Percentiles rank a stretch among this genome's conserved stretches.
phyloP scores from a whole-genome alignment of 2,888 invertebrate species.

The Criorhina ranunculi region DNA sequence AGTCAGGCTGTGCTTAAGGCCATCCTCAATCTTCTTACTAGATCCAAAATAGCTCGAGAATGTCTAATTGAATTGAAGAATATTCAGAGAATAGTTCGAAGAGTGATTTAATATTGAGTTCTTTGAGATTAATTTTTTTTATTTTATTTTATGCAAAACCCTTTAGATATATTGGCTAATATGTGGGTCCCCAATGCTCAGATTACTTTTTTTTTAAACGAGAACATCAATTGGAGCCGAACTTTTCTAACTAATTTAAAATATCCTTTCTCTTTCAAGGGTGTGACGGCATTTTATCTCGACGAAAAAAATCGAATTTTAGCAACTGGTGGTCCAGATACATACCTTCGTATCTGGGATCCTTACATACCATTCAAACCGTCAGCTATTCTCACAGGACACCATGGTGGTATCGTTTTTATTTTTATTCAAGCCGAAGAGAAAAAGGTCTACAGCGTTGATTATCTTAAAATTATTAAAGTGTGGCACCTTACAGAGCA shows the following conservation, averaged over 20 bases:
- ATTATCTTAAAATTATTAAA: constrained; percentile 89
- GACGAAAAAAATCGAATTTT: constrained; percentile 87
- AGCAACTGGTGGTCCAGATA: constrained; percentile 91
- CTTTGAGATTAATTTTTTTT: too few relatives aligned
- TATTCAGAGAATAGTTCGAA: too few relatives aligned
- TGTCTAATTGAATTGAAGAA: too few relatives aligned
- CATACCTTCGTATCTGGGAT: constrained; percentile 91
- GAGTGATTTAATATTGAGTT: too few relatives aligned
- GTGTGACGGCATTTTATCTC: constrained; percentile 88
- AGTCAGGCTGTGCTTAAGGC: too few relatives aligned
- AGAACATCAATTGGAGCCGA: too few relatives aligned
- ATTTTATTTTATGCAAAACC: too few relatives aligned
- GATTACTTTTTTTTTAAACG: too few relatives aligned
- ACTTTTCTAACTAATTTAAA: neutral
- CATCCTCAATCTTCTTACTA: too few relatives aligned
- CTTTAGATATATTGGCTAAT: too few relatives aligned
- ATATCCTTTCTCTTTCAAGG: constrained; percentile 82
- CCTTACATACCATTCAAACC: constrained; percentile 90
- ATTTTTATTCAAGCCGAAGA: constrained; percentile 89
- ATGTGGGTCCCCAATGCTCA: too few relatives aligned
- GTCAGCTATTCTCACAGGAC: constrained; percentile 88
- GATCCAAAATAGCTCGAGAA: too few relatives aligned
- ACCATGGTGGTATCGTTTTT: constrained; percentile 88
- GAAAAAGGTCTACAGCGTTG: constrained; percentile 89
- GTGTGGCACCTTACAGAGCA: constrained; percentile 91